Evolutionary conservation across 2,113 vertebrate species (phyloP).

Genomic region (Syngnathoides biaculeatus): DNA sequence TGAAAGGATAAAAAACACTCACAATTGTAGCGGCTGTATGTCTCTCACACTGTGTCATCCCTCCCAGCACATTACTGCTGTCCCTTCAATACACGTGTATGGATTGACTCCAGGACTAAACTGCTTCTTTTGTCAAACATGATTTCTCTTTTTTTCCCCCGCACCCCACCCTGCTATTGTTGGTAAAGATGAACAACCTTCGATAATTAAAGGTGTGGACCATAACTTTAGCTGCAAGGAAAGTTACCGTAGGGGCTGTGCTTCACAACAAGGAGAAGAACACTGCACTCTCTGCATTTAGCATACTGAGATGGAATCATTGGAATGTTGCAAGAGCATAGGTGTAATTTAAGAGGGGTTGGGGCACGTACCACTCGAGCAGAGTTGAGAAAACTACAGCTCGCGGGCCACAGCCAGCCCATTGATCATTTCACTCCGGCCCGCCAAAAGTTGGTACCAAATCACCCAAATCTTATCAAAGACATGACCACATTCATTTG

Average conservation of each 20-base stretch:
- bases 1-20: conserved; percentile 17
- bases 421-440: too few relatives aligned
- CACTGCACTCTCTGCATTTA: conserved; percentile 56
- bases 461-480: too few relatives aligned
- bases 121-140: conserved; percentile 69
- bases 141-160: conserved; percentile 61
- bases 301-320: background rate
- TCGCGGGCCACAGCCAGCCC: too few relatives aligned
- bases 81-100: conserved; percentile 46
- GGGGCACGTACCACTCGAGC: too few relatives aligned
- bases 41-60: conserved; percentile 51
- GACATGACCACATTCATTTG: too few relatives aligned
- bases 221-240: conserved; percentile 72
- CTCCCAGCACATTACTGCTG: conserved; percentile 52
- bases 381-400: too few relatives aligned
- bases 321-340: background rate
- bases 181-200: conserved; percentile 73
- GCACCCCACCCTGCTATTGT: conserved; percentile 69
- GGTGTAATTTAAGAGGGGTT: too few relatives aligned
- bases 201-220: conserved; percentile 76
- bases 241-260: conserved; percentile 52
- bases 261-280: conserved; percentile 57
- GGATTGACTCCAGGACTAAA: conserved; percentile 64
- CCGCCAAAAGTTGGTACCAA: too few relatives aligned
- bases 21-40: conserved; percentile 33